A percentile compares a stretch with the other conserved stretches of the same genome.
Conservation (phyloP, 2,797 vertebrate genomes). For the Picus viridis region DNA sequence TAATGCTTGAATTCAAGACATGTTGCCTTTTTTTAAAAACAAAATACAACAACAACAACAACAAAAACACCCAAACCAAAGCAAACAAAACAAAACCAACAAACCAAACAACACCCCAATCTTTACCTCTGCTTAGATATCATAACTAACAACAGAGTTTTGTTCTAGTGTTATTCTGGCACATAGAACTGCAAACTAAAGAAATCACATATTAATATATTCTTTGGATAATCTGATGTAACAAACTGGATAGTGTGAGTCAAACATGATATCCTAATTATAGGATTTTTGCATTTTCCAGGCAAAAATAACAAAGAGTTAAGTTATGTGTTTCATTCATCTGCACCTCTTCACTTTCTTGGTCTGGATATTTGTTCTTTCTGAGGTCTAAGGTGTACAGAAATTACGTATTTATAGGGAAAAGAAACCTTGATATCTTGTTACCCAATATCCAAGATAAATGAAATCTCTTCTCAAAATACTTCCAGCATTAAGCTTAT, state of each 20-base stretch:
- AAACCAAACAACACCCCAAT: background rate
- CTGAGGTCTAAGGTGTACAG: background rate
- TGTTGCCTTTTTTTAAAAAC: background rate
- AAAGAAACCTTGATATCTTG: constrained; percentile 28
- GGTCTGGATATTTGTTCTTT: background rate
- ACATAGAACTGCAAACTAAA: background rate
- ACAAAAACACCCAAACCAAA: background rate
- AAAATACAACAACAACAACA: background rate
- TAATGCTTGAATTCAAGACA: background rate
- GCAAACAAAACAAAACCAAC: background rate
- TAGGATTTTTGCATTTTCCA: background rate
- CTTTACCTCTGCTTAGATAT: background rate
- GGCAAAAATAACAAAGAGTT: background rate
- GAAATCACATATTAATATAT: background rate
- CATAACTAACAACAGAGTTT: background rate
- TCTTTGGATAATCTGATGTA: background rate
- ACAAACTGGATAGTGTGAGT: background rate
- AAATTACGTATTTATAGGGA: constrained; percentile 7
- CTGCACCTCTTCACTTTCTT: background rate
- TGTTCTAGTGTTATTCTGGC: background rate
- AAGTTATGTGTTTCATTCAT: background rate
- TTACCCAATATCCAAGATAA: constrained; percentile 47
- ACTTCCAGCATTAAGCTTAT: constrained; percentile 47
- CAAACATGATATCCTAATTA: background rate
- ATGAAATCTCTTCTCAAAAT: constrained; percentile 40